Base-by-base conservation (phyloP, 2,888 invertebrate species). In the Emmelina monodactyla region DNA sequence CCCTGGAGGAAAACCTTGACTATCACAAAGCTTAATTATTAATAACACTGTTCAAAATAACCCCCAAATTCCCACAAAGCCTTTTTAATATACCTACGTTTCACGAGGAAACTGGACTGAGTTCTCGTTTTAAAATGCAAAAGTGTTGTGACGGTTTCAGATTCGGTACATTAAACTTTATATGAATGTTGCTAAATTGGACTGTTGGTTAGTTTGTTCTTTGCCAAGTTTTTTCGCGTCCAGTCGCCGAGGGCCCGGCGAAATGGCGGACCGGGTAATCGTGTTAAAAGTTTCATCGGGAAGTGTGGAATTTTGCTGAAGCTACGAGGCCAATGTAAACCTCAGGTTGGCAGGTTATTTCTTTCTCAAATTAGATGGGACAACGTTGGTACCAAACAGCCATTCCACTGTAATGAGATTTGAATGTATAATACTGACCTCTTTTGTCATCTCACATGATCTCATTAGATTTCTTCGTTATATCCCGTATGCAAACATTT, bases 221-320 rank as follows among this genome's bases (percentile, higher is more conserved):
- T 73, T 63, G 67, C 68, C 69, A 73, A 73, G 71, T 76, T 75
- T 72, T 73, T 73, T 68, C 64, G 65, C 69, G 70, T 68, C 65
- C 68, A 59, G 62, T 58, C 62, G 59, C 55, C 58, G 65, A 61
- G 68, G 64, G 62, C 61, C 57, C 53, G 51, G 64, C 57, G 55
- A 62, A 71, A 73, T 64, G 67, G 67, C 58, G 62, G 65, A 66
- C 68, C 62, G 65, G 69, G 71, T 75, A 75, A 76, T 76, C 70
- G 71, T 70, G 75, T 76, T 76, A 76, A 76, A 76, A 76, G 67
- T 76, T 75, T 73, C 71, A 75, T 73, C 71, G 63, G 65, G 65
- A 67, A 73, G 71, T 75, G 73, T 67, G 68, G 72, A 71, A 69
- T 67, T 75, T 66, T 62, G 64, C 59, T 59, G 58, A 60, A 64